Base-by-base conservation (phyloP, 2,888 invertebrate genomes). In the Ephialtes manifestator region DNA sequence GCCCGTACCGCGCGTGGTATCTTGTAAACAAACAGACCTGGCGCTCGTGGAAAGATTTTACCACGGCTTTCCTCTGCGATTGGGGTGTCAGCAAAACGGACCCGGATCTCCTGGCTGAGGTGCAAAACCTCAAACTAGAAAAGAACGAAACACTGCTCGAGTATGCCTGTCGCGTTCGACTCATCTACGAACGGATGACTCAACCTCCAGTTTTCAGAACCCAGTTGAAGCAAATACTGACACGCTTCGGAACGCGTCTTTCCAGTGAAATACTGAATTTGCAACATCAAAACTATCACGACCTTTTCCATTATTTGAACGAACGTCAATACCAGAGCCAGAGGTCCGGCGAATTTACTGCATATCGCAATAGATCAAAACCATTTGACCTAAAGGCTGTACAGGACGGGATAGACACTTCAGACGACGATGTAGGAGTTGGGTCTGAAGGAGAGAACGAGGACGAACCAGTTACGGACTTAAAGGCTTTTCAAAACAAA, bases 131-230 rank as follows among this genome's bases (percentile, higher is more conserved):
- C 7, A 77, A 63, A 46, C 15, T 77, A 0, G 82, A 83, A 24
- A 78, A 75, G 5, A 15, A 20, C 0, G 82, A 83, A 10, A 71
- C 60, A 0, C 18, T 83, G 8, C 65, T 71, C 13, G 77, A 82
- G 24, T 82, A 77, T 20, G 63, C 82, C 11, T 77, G 71, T 10
- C 77, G 82, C 4, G 82, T 77, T 10, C 76, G 77, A 10, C 31
- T 77, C 1, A 55, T 77, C 13, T 82, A 71, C 24, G 77, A 82
- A 28, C 76, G 71, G 0, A 82, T 82, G 82, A 48, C 51, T 28
- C n/a, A n/a, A n/a, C 82, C 76, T 4, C 82, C 82, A 7, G 20
- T 43, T 3, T 82, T 82, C 46, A 15, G 39, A n/a, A 71, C 76
- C 63, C 82, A 82, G 13, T 31, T 82, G 7, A 51, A 71, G 43